Percentiles rank a stretch among this genome's conserved stretches.
Conservation (phyloP, 1,140 invertebrate genomes). For the Uloborus diversus region DNA sequence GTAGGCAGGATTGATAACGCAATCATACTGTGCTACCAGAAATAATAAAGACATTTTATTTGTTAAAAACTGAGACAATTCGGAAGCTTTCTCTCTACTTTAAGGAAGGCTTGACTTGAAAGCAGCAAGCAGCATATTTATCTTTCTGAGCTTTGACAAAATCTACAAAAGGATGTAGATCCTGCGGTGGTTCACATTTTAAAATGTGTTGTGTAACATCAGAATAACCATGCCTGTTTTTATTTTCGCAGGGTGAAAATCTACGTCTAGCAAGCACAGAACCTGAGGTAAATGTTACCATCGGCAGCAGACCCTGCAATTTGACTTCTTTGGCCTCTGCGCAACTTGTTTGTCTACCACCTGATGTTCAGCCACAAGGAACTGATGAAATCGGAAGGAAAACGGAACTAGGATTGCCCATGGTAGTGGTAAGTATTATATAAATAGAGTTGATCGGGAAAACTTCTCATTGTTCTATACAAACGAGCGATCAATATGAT, state of each 20-base stretch:
- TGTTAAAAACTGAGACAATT: no score
- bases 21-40: no score
- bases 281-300: constrained; percentile 90
- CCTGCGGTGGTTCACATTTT: background rate
- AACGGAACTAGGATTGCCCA: constrained; percentile 78
- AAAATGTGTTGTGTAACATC: background rate
- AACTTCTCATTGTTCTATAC: no score
- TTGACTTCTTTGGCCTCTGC: constrained; percentile 88
- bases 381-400: constrained; percentile 83
- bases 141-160: no score
- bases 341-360: constrained; percentile 90
- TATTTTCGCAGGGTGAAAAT: constrained; percentile 75
- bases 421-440: constrained; percentile 82
- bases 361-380: constrained; percentile 80
- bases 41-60: no score
- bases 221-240: background rate
- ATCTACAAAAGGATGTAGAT: no score
- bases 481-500: no score
- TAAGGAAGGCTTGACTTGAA: no score
- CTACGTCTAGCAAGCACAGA: constrained; percentile 91
- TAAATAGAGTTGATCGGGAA: no score
- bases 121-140: no score
- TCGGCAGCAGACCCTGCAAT: constrained; percentile 88
- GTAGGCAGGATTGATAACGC: no score
- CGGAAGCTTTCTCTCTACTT: no score